These are phyloP conservation scores for Andrena camellia DNA, from an alignment of 2,888 invertebrate genomes.

Conservation along the genomic window DNA sequence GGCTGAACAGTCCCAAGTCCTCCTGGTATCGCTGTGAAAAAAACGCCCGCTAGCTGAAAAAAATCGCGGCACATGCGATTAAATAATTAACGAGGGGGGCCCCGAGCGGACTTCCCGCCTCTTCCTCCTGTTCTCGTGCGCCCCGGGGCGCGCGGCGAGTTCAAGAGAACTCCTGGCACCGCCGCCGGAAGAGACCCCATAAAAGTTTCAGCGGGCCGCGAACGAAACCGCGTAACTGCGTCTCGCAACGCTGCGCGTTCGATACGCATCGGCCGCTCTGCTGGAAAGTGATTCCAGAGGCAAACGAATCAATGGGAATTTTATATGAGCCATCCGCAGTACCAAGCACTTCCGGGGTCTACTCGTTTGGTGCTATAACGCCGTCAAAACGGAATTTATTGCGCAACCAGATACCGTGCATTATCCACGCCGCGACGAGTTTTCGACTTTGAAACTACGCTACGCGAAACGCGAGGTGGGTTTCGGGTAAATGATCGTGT, in stretches of 20 bases:
- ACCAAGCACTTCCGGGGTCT: conserved; percentile 22
- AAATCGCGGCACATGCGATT: conserved; percentile 46
- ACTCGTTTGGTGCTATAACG: conserved; percentile 2
- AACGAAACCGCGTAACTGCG: conserved; percentile 46
- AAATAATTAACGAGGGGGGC: conserved; percentile 61
- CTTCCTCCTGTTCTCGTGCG: not conserved
- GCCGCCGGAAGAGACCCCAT: conserved; percentile 51
- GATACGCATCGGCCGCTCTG: conserved; percentile 23
- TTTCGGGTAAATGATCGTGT: not conserved
- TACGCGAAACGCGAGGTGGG: not conserved
- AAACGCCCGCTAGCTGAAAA: not conserved
- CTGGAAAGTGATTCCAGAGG: not conserved
- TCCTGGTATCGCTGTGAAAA: not conserved
- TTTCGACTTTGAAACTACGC: conserved; percentile 7
- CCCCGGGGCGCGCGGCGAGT: conserved; percentile 9
- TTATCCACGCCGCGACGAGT: conserved; percentile 16
- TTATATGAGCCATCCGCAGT: conserved; percentile 10
- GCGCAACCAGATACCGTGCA: not conserved
- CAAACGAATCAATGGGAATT: conserved; percentile 34
- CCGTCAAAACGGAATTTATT: conserved; percentile 34
- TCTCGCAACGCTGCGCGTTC: conserved; percentile 10
- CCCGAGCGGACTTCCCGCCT: conserved; percentile 27
- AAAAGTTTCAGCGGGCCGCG: conserved; percentile 60
- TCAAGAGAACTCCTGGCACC: conserved; percentile 34
- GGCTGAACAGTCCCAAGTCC: conserved; percentile 35